phyloP scores from a whole-genome alignment of 2,888 invertebrate species.

The Pollenia griseotomentosa region DNA sequence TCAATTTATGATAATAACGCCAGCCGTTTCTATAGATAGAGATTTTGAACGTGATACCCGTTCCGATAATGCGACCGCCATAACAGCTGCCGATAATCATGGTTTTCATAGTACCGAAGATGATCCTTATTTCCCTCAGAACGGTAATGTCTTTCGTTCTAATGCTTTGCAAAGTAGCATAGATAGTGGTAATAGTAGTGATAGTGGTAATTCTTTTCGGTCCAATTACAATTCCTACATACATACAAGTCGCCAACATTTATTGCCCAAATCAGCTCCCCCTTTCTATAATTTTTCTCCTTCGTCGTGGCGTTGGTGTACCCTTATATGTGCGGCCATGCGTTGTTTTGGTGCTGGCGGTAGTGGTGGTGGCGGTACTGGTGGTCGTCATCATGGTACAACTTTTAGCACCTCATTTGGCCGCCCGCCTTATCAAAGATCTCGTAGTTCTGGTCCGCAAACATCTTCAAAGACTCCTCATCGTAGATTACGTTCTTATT shows the following conservation, averaged over 20 bases:
- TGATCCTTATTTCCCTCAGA: slow-evolving; percentile 76
- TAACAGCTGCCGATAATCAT: slow-evolving; percentile 68
- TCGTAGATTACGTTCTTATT: slow-evolving; percentile 79
- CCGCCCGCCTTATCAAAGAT: slow-evolving; percentile 77
- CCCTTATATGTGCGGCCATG: slow-evolving; percentile 84
- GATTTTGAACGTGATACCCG: slow-evolving; percentile 80
- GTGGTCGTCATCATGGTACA: slow-evolving; percentile 78
- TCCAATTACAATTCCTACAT: slow-evolving; percentile 82
- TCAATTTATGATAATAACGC: slow-evolving; percentile 84
- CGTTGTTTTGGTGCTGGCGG: slow-evolving; percentile 83
- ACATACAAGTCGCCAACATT: slow-evolving; percentile 82
- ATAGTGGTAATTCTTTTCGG: slow-evolving; percentile 79
- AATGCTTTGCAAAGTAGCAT: slow-evolving; percentile 78
- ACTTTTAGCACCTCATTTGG: slow-evolving; percentile 81
- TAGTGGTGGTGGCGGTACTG: slow-evolving; percentile 75
- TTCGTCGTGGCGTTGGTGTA: slow-evolving; percentile 83
- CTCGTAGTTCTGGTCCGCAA: slow-evolving; percentile 75
- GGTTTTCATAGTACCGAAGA: slow-evolving; percentile 72
- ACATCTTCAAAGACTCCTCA: slow-evolving; percentile 76
- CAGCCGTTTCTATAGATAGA: slow-evolving; percentile 84
- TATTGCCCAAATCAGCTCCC: slow-evolving; percentile 80
- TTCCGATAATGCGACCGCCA: slow-evolving; percentile 62
- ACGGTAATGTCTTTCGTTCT: slow-evolving; percentile 81
- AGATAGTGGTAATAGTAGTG: slow-evolving; percentile 81
- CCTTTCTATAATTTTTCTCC: slow-evolving; percentile 82